A percentile compares a stretch with the other conserved stretches of the same genome.
phyloP scores from a whole-genome alignment of 2,797 vertebrate species.

The Bryconaethiops microstoma region DNA sequence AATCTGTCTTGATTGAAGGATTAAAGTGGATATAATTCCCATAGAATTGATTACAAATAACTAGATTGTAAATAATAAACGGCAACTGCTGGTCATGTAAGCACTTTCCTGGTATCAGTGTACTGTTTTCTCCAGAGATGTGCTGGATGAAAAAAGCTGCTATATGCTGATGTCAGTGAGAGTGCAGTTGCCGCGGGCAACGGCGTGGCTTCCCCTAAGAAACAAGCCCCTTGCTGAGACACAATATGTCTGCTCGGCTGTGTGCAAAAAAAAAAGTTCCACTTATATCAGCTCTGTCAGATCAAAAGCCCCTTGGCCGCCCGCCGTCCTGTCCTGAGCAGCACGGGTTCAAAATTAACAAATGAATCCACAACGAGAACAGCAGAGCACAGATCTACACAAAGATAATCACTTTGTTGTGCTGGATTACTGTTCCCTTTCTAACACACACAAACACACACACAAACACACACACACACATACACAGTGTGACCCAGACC shows the following conservation, averaged over 20 bases:
- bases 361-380: constrained; percentile 28
- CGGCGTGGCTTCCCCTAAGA: background rate
- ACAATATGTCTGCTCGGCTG: constrained; percentile 17
- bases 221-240: background rate
- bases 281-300: constrained; percentile 11
- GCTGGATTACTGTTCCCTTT: background rate
- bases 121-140: constrained; percentile 1
- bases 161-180: constrained; percentile 27
- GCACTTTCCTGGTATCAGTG: background rate
- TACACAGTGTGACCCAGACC: constrained; percentile 28
- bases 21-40: too few species aligned
- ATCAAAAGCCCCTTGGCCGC: constrained; percentile 22
- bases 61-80: too few species aligned
- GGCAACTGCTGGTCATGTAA: too few species aligned
- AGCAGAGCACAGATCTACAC: constrained; percentile 4
- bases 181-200: constrained; percentile 11
- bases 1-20: too few species aligned
- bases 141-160: constrained; percentile 23
- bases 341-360: constrained; percentile 22
- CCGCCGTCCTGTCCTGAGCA: constrained; percentile 21
- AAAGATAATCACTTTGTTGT: constrained; percentile 43
- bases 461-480: constrained; percentile 33
- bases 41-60: too few species aligned
- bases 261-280: constrained; percentile 21
- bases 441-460: constrained; percentile 24